Percentiles rank a stretch among this genome's conserved stretches.
These are phyloP conservation scores for Meloidogyne floridensis DNA, from an alignment of 1,140 invertebrate species.

Conservation along the genomic window DNA sequence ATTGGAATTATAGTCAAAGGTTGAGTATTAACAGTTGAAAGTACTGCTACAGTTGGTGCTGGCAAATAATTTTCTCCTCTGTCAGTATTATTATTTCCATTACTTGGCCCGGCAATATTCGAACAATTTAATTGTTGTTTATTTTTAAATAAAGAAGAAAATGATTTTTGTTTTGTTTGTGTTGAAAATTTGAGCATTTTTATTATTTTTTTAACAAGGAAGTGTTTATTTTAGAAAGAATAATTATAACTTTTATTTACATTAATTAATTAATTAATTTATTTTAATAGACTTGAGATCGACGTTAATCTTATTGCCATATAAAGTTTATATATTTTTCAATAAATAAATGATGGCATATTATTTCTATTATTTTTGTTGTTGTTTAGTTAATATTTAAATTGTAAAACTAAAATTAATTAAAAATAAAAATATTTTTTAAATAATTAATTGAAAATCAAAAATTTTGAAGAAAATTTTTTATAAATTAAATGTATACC, in stretches of 20 bases:
- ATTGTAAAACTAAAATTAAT: neutral
- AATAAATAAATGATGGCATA: neutral
- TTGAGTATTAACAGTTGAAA: neutral
- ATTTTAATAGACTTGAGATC: neutral
- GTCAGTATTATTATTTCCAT: neutral
- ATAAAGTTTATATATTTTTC: neutral
- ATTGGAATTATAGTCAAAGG: slow-evolving; percentile 9
- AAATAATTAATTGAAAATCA: no score
- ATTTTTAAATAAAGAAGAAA: neutral
- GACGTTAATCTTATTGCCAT: neutral
- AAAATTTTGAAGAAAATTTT: no score
- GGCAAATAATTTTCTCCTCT: neutral
- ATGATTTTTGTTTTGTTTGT: neutral
- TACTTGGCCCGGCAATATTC: neutral
- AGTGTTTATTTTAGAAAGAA: neutral
- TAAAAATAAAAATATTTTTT: neutral
- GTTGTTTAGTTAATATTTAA: neutral
- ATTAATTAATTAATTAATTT: no score
- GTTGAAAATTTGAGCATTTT: neutral
- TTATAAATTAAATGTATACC: no score
- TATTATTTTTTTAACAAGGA: neutral
- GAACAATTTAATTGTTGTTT: slow-evolving; percentile 2
- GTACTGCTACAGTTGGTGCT: slow-evolving; percentile 1
- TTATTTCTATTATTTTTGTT: neutral
- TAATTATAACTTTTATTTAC: no score